These are phyloP conservation scores for Etia nguti DNA, from an alignment of 2,113 vertebrate species.

Conservation along the genomic window DNA sequence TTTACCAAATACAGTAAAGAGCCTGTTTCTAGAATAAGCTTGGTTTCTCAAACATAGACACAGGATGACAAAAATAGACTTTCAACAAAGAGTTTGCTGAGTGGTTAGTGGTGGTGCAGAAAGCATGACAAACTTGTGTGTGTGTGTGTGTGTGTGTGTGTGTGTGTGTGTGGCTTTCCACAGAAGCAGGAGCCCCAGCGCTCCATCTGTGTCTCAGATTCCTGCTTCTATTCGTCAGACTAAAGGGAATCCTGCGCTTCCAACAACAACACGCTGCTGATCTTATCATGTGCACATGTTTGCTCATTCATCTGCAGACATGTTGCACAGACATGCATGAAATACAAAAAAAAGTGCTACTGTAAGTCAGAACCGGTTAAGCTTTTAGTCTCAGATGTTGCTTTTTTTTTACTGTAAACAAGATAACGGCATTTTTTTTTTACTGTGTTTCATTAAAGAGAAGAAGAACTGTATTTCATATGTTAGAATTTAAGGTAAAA, in stretches of 20 bases:
- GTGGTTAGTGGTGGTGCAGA: slow-evolving; percentile 43
- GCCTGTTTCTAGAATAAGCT: slow-evolving; percentile 36
- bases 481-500: no score
- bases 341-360: background rate
- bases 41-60: slow-evolving; percentile 40
- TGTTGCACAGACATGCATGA: background rate
- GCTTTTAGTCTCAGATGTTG: background rate
- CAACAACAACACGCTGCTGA: background rate
- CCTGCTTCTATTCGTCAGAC: background rate
- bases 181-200: background rate
- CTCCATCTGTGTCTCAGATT: slow-evolving; percentile 25
- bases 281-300: slow-evolving; percentile 11
- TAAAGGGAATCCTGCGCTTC: slow-evolving; percentile 44
- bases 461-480: no score
- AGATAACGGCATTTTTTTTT: background rate
- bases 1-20: slow-evolving; percentile 52
- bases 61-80: slow-evolving; percentile 42
- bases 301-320: background rate
- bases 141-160: background rate
- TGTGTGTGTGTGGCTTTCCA: background rate
- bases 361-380: background rate
- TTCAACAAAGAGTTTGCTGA: slow-evolving; percentile 37
- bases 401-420: background rate
- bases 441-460: background rate
- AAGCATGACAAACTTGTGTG: slow-evolving; percentile 34